Evolutionary conservation across 64 coral and sea anemone genomes (phyloP).

Genomic region (Porites lutea): DNA sequence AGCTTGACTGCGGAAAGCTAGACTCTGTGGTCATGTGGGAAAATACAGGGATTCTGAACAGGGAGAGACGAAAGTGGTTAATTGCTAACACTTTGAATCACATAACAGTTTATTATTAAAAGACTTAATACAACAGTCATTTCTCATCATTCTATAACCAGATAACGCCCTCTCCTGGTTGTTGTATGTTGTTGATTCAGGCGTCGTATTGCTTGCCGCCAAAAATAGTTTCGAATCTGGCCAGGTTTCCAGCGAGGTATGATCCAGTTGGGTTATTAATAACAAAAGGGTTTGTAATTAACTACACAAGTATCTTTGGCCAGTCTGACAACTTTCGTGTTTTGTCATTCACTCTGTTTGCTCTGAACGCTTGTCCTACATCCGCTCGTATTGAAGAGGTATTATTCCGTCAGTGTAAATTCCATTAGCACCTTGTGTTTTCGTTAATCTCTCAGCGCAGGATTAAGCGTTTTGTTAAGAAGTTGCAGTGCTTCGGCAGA

Average conservation of each 20-base stretch:
- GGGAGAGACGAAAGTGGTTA: too few species aligned
- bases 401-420: constrained; percentile 15
- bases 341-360: background rate
- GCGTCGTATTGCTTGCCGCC: background rate
- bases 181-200: background rate
- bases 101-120: background rate
- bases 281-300: constrained; percentile 66
- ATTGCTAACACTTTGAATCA: too few species aligned
- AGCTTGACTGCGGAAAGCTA: too few species aligned
- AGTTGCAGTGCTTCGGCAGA: background rate
- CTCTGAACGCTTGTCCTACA: background rate
- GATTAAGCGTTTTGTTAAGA: background rate
- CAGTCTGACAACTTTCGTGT: constrained; percentile 4
- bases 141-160: background rate
- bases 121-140: background rate
- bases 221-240: background rate
- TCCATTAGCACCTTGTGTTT: constrained; percentile 6
- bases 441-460: background rate
- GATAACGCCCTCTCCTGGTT: background rate
- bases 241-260: background rate
- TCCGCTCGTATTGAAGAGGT: constrained; percentile 1
- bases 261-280: background rate
- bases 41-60: too few species aligned
- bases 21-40: too few species aligned
- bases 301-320: constrained; percentile 49